Evolutionary conservation across 2,113 vertebrate genomes (phyloP).

Genomic region (Colaptes auratus): DNA sequence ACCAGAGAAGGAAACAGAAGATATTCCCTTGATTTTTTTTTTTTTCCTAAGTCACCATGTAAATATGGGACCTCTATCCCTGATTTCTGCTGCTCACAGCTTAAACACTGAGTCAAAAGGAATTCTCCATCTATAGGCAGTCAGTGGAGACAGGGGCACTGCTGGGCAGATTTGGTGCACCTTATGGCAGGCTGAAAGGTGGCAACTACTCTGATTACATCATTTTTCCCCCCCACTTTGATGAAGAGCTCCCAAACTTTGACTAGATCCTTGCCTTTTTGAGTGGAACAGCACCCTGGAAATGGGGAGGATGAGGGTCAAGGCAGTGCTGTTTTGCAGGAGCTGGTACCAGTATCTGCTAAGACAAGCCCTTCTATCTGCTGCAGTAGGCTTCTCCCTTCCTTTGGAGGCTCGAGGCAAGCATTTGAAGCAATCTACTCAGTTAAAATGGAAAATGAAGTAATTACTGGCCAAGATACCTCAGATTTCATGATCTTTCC

Average conservation of each 20-base stretch:
- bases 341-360: accelerated
- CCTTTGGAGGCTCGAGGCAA: neutral
- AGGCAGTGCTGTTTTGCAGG: neutral
- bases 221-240: neutral
- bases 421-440: neutral
- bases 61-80: neutral
- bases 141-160: neutral
- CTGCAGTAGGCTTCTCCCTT: neutral
- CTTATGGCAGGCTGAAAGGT: neutral
- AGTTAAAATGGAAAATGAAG: neutral
- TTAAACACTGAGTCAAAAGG: neutral
- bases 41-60: neutral
- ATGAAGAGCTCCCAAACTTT: neutral
- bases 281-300: neutral
- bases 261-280: neutral
- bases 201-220: neutral
- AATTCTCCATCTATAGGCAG: neutral
- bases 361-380: neutral
- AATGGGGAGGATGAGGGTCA: neutral
- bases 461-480: neutral
- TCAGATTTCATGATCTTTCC: neutral
- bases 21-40: neutral
- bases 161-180: neutral
- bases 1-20: neutral
- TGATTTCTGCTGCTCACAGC: neutral